phyloP scores from a whole-genome alignment of 2,888 invertebrate species.

The Lysandra bellargus region DNA sequence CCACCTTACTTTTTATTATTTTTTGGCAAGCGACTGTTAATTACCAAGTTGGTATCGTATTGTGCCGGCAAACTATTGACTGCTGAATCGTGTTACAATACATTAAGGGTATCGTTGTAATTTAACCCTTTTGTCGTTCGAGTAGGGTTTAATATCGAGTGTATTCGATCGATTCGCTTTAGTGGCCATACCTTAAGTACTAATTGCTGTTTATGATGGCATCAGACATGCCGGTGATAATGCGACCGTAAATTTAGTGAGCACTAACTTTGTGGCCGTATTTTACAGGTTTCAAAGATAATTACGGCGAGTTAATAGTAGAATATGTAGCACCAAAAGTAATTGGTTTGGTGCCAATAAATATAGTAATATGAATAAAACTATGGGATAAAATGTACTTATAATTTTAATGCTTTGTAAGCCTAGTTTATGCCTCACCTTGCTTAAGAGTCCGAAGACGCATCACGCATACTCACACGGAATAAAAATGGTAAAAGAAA shows the following conservation, averaged over 20 bases:
- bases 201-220: constrained; percentile 34
- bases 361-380: not conserved
- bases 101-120: not conserved
- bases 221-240: constrained; percentile 31
- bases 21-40: constrained; percentile 37
- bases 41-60: constrained; percentile 38
- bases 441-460: too few species aligned
- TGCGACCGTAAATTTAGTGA: constrained; percentile 29
- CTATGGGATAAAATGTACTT: not conserved
- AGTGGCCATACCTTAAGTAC: constrained; percentile 33
- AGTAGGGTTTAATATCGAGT: constrained; percentile 25
- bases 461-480: not conserved
- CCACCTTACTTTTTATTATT: constrained; percentile 32
- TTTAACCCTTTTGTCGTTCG: constrained; percentile 16
- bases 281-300: constrained; percentile 24
- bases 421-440: not conserved
- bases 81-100: constrained; percentile 31
- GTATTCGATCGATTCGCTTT: constrained; percentile 26
- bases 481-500: not conserved
- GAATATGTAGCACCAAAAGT: not conserved
- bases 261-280: constrained; percentile 23
- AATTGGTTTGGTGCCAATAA: not conserved
- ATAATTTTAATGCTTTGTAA: too few species aligned
- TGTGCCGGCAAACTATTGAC: constrained; percentile 32
- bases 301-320: constrained; percentile 1